Conservation (phyloP, 1,140 invertebrate genomes). For the Caenorhabditis latens region DNA sequence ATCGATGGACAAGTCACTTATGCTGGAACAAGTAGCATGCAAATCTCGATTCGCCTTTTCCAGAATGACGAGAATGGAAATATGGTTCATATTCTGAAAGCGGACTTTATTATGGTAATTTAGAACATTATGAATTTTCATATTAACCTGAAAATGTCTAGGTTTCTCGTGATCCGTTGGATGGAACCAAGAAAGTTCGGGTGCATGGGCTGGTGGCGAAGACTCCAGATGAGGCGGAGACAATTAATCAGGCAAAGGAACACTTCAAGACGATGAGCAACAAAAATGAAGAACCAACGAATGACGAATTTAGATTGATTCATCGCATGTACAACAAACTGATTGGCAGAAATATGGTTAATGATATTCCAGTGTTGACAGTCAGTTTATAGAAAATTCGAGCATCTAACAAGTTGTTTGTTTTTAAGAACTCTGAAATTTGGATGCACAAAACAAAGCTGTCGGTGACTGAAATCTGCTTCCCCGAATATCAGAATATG, state of each 20-base stretch:
- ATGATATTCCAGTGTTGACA: constrained; percentile 17
- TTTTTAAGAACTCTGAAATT: constrained; percentile 80
- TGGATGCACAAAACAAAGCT: constrained; percentile 84
- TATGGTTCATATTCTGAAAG: constrained; percentile 82
- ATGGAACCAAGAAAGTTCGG: constrained; percentile 35
- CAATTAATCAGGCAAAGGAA: constrained; percentile 78
- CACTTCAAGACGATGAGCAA: constrained; percentile 63
- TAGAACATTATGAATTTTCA: background rate
- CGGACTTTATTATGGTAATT: constrained; percentile 84
- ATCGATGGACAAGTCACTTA: constrained; percentile 85
- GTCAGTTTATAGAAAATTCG: background rate
- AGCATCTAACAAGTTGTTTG: background rate
- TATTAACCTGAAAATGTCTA: background rate
- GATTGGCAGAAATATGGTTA: constrained; percentile 24
- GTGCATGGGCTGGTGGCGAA: constrained; percentile 81
- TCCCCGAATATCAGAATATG: constrained; percentile 84
- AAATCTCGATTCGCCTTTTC: constrained; percentile 83
- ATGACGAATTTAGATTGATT: constrained; percentile 81
- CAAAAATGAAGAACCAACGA: constrained; percentile 81
- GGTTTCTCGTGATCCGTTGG: constrained; percentile 29
- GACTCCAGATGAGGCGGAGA: constrained; percentile 82
- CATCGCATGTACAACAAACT: constrained; percentile 24
- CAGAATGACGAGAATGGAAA: constrained; percentile 80
- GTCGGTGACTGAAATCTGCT: constrained; percentile 83
- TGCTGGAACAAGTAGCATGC: constrained; percentile 85